These are phyloP conservation scores for Drosophila borborema DNA, from an alignment of 2,888 invertebrate species.

Conservation along the genomic window DNA sequence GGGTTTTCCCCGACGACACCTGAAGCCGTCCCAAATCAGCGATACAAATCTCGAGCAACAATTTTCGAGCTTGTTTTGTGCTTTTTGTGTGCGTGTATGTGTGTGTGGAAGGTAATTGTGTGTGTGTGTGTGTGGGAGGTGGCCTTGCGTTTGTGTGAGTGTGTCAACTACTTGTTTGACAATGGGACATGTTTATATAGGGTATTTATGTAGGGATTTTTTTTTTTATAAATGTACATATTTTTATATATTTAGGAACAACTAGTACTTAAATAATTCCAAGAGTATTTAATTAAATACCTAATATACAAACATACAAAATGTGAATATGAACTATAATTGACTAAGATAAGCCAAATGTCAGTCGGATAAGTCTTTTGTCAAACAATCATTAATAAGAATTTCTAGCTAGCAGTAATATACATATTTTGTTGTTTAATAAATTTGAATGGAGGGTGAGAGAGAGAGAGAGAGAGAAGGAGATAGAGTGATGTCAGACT, in stretches of 20 bases:
- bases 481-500: conserved; percentile 1
- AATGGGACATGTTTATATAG: conserved; percentile 4
- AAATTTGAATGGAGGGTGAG: not conserved
- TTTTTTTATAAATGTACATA: not conserved
- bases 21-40: conserved; percentile 36
- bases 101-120: not conserved
- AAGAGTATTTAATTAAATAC: not conserved
- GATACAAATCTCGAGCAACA: conserved; percentile 66
- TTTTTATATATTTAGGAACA: not conserved
- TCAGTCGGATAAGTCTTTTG: not conserved
- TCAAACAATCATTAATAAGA: not conserved
- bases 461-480: too few relatives aligned
- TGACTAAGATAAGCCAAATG: conserved; percentile 16
- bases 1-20: conserved; percentile 18
- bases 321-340: conserved; percentile 1
- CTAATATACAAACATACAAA: not conserved
- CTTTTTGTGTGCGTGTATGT: conserved; percentile 17
- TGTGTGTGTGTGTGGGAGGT: not conserved
- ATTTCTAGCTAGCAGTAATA: not conserved
- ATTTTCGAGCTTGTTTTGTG: conserved; percentile 51
- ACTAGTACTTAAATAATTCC: not conserved
- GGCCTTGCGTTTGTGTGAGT: not conserved
- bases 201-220: not conserved
- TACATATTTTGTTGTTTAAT: not conserved
- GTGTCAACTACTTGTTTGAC: conserved; percentile 10